Percentiles rank a stretch among this genome's conserved stretches.
Conservation (phyloP, 1,140 invertebrate genomes). For the Drosophila littoralis region DNA sequence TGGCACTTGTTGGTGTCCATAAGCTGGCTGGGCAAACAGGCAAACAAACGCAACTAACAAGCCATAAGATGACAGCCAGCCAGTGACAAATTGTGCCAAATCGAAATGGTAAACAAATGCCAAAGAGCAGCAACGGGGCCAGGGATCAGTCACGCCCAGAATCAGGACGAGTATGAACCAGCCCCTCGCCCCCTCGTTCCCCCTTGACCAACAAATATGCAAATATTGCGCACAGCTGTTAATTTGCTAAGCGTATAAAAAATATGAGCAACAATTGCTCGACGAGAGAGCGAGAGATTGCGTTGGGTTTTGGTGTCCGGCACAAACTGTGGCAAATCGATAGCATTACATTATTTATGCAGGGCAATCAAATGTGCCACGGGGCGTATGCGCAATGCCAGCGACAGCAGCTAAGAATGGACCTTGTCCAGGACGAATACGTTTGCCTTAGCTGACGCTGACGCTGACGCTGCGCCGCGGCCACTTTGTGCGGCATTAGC, state of each 20-base stretch:
- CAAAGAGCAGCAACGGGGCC: conserved; percentile 1
- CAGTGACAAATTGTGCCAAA: conserved; percentile 81
- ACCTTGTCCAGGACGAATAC: conserved; percentile 15
- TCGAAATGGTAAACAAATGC: conserved; percentile 79
- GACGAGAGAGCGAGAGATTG: neutral
- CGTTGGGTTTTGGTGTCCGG: no score
- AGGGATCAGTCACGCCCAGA: conserved; percentile 20
- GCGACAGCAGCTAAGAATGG: conserved; percentile 4
- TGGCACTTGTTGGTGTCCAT: conserved; percentile 79
- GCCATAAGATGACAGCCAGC: conserved; percentile 80
- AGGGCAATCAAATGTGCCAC: conserved; percentile 74
- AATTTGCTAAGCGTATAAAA: conserved; percentile 64
- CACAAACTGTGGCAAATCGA: conserved; percentile 43
- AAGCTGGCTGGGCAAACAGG: conserved; percentile 78
- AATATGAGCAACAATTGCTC: conserved; percentile 65
- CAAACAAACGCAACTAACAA: conserved; percentile 81
- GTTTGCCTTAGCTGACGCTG: conserved; percentile 27
- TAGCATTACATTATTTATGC: conserved; percentile 73
- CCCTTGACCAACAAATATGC: conserved; percentile 65
- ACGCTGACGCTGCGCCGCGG: conserved; percentile 55
- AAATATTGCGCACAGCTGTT: conserved; percentile 73
- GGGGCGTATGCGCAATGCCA: conserved; percentile 69
- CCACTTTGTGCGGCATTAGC: conserved; percentile 81
- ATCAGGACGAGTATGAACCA: no score
- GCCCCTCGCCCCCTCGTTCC: no score